Evolutionary conservation across 2,888 invertebrate species (phyloP).

Genomic region (Melinaea marsaeus): DNA sequence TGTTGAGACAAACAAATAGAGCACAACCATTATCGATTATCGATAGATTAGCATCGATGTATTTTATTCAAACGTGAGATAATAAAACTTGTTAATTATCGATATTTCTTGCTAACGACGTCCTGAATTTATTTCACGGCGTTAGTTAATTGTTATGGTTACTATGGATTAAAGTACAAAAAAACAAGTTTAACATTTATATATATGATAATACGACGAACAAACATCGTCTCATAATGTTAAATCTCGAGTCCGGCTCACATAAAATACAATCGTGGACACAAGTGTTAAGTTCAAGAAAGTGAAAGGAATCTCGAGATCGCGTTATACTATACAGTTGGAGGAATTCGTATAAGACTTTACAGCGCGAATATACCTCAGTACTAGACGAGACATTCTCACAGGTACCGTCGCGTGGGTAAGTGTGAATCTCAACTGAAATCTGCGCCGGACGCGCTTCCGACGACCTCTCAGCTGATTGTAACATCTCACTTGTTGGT

Average conservation of each 20-base stretch:
- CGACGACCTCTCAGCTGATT: conserved; percentile 43
- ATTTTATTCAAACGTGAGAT: too few relatives aligned
- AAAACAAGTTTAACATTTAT: background rate
- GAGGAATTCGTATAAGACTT: background rate
- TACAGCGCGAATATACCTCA: background rate
- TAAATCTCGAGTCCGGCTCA: too few relatives aligned
- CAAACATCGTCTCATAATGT: too few relatives aligned
- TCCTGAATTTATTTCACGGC: too few relatives aligned
- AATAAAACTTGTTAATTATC: too few relatives aligned
- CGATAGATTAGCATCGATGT: too few relatives aligned
- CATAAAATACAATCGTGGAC: conserved; percentile 11
- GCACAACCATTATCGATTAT: too few relatives aligned
- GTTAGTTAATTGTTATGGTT: too few relatives aligned
- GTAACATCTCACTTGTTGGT: conserved; percentile 10
- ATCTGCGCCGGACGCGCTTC: conserved; percentile 53
- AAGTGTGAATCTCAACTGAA: conserved; percentile 15
- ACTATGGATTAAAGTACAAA: too few relatives aligned
- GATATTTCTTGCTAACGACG: too few relatives aligned
- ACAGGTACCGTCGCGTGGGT: conserved; percentile 1
- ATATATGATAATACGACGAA: background rate
- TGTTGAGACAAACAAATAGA: too few relatives aligned
- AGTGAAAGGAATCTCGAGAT: conserved; percentile 2
- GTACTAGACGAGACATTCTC: background rate
- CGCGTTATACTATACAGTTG: background rate
- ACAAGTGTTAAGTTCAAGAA: conserved; percentile 10